Conservation (phyloP, 2,888 invertebrate genomes). For the Caenorhabditis macrosperma region DNA sequence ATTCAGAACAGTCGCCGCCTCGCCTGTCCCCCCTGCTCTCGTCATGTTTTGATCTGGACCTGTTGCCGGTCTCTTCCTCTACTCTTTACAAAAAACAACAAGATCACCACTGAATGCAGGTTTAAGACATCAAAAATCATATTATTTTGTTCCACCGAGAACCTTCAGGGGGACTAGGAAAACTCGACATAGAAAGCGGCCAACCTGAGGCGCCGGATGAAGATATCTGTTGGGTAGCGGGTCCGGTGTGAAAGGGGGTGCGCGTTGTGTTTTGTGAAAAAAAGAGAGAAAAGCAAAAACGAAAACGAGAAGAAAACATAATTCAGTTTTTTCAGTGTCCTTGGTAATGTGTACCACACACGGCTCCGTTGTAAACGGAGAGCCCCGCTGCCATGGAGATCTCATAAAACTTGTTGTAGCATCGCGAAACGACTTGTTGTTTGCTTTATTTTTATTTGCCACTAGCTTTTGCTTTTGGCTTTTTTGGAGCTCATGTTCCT, state of each 20-base stretch:
- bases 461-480: background rate
- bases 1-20: slow-evolving; percentile 31
- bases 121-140: slow-evolving; percentile 48
- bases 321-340: slow-evolving; percentile 25
- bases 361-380: background rate
- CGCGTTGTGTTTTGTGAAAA: background rate
- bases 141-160: slow-evolving; percentile 44
- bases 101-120: slow-evolving; percentile 47
- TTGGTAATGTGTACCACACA: slow-evolving; percentile 33
- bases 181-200: background rate
- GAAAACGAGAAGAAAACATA: slow-evolving; percentile 1
- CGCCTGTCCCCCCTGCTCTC: slow-evolving; percentile 13
- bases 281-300: background rate
- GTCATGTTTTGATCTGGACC: slow-evolving; percentile 46
- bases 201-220: too few relatives aligned
- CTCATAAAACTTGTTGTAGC: slow-evolving; percentile 16
- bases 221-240: too few relatives aligned
- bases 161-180: background rate
- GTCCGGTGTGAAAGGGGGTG: background rate
- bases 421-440: slow-evolving; percentile 19
- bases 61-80: slow-evolving; percentile 31
- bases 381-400: slow-evolving; percentile 41
- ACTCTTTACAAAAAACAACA: slow-evolving; percentile 38
- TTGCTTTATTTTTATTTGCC: background rate
- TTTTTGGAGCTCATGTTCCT: too few relatives aligned